A percentile compares a stretch with the other conserved stretches of the same genome.
Evolutionary conservation across 2,888 invertebrate genomes (phyloP).

Genomic region (Sarcophaga subvicina): DNA sequence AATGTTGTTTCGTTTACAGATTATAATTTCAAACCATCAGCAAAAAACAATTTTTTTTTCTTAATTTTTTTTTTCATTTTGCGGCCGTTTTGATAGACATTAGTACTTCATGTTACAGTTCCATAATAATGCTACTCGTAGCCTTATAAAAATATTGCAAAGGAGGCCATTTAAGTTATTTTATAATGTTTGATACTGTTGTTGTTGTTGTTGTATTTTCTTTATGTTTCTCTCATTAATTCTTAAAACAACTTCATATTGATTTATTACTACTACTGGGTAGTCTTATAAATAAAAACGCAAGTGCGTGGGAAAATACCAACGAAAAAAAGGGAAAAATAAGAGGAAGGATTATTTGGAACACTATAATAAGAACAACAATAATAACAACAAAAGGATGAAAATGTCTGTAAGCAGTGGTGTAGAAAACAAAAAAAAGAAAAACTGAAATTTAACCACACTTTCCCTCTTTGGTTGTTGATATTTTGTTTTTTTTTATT

Average conservation of each 20-base stretch:
- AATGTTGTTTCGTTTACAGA: too few species aligned
- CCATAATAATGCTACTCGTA: too few species aligned
- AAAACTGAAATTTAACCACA: neutral
- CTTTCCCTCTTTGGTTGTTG: neutral
- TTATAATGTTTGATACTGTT: too few species aligned
- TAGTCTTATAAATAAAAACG: conserved; percentile 16
- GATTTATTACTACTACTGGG: conserved; percentile 39
- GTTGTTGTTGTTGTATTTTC: too few species aligned
- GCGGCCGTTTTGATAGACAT: too few species aligned
- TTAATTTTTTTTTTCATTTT: too few species aligned
- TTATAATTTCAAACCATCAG: too few species aligned
- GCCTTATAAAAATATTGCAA: too few species aligned
- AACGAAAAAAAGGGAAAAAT: neutral
- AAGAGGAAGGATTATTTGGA: neutral
- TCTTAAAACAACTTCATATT: conserved; percentile 23
- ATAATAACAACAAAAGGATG: neutral
- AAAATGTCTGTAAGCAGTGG: conserved; percentile 9
- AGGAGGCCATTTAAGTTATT: too few species aligned
- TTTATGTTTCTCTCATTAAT: neutral
- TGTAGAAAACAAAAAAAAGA: neutral
- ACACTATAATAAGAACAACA: neutral
- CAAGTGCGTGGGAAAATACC: conserved; percentile 38
- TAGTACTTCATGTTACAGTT: too few species aligned
- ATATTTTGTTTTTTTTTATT: neutral
- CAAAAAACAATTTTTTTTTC: too few species aligned